Evolutionary conservation across 2,888 invertebrate genomes (phyloP).

Genomic region (Dasypolia templi): DNA sequence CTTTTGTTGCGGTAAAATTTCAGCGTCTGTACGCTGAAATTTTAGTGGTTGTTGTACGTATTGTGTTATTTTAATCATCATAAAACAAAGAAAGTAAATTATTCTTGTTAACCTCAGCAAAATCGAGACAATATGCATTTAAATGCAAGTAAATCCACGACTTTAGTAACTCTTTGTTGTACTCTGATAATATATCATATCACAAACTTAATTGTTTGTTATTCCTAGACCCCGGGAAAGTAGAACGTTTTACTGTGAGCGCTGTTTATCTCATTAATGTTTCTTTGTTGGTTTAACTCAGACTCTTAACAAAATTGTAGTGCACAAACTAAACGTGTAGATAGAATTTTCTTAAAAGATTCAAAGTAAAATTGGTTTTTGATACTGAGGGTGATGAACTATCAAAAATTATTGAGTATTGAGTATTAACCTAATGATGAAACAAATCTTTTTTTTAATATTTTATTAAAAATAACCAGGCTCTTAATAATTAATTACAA

Average conservation of each 20-base stretch:
- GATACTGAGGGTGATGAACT: neutral
- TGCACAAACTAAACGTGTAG: neutral
- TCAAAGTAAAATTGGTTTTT: neutral
- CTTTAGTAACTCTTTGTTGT: neutral
- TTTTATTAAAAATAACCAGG: too few species aligned
- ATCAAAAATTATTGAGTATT: neutral
- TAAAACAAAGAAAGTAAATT: neutral
- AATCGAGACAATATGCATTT: neutral
- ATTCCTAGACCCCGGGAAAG: neutral
- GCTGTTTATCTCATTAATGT: constrained; percentile 1
- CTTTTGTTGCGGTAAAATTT: too few species aligned
- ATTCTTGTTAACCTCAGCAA: neutral
- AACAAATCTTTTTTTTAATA: too few species aligned
- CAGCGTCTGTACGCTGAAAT: too few species aligned
- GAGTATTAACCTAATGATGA: too few species aligned
- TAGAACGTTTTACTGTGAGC: neutral
- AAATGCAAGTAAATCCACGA: neutral
- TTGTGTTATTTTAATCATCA: neutral
- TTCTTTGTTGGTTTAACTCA: constrained; percentile 23
- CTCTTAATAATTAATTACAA: too few species aligned
- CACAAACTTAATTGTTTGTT: constrained; percentile 10
- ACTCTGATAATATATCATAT: constrained; percentile 7
- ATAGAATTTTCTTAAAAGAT: neutral
- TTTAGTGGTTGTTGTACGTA: too few species aligned
- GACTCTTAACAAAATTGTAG: neutral